phyloP scores from a whole-genome alignment of 2,888 invertebrate genomes.

The Brenthis daphne region DNA sequence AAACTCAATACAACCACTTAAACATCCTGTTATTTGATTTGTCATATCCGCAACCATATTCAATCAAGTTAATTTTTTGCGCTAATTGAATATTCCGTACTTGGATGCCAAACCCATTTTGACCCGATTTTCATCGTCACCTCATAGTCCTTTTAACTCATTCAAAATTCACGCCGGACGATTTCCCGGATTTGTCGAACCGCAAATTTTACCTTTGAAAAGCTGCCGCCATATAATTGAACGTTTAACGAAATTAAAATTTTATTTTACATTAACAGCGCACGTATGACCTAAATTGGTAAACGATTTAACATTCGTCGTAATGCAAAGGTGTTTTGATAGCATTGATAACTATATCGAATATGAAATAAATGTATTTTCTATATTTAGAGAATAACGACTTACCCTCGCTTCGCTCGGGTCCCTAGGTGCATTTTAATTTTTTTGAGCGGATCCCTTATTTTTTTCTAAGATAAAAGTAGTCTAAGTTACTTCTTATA shows the following conservation, averaged over 20 bases:
- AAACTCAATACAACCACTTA: background rate
- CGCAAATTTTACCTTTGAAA: conserved; percentile 35
- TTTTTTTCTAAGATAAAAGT: too few species aligned
- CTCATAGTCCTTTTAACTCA: conserved; percentile 28
- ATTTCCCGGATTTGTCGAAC: conserved; percentile 34
- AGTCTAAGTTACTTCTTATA: too few species aligned
- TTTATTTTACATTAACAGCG: conserved; percentile 22
- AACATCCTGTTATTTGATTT: background rate
- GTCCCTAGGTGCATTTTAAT: too few species aligned
- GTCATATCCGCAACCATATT: background rate
- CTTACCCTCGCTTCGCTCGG: too few species aligned
- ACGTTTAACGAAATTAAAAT: conserved; percentile 24
- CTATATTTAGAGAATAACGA: too few species aligned
- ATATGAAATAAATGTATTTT: too few species aligned
- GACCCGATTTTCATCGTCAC: conserved; percentile 27
- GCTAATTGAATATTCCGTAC: conserved; percentile 31
- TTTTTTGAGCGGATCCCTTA: too few species aligned
- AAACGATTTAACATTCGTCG: background rate
- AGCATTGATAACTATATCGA: too few species aligned
- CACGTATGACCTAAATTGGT: conserved; percentile 6
- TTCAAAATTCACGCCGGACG: conserved; percentile 34
- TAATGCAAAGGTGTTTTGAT: background rate
- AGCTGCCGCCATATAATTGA: conserved; percentile 21
- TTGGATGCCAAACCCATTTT: conserved; percentile 14
- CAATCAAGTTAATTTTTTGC: conserved; percentile 15